These are phyloP conservation scores for Cyanoramphus novaezelandiae DNA, from an alignment of 2,113 vertebrate species.

Conservation along the genomic window DNA sequence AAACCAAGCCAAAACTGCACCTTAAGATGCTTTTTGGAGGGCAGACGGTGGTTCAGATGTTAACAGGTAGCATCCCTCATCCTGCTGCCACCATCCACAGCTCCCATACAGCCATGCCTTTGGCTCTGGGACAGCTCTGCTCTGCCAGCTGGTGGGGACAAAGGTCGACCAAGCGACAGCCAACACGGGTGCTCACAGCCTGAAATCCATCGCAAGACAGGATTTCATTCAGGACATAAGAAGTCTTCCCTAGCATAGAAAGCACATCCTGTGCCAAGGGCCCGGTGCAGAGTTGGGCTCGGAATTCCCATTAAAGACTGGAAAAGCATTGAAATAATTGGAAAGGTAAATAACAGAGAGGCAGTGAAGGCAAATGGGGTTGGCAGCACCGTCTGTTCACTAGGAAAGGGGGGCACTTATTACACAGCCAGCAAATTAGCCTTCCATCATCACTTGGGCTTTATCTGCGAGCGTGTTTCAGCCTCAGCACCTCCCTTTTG, in stretches of 20 bases:
- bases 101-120: background rate
- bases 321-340: conserved; percentile 31
- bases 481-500: conserved; percentile 35
- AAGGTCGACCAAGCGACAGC: background rate
- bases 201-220: background rate
- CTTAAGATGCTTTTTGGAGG: background rate
- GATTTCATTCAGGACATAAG: background rate
- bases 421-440: conserved; percentile 74
- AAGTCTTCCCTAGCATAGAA: background rate
- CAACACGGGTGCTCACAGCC: background rate
- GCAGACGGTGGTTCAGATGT: background rate
- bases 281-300: background rate
- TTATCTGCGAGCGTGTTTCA: conserved; percentile 19
- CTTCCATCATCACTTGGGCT: conserved; percentile 66
- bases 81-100: background rate
- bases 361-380: background rate
- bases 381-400: conserved; percentile 48
- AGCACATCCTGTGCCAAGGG: background rate
- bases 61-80: background rate
- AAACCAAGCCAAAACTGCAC: background rate
- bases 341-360: conserved; percentile 51
- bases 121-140: conserved; percentile 15
- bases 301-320: fast-evolving
- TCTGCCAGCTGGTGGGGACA: conserved; percentile 42
- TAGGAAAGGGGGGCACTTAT: conserved; percentile 57